Percentiles rank a stretch among this genome's conserved stretches.
These are phyloP conservation scores for Agrotis exclamationis DNA, from an alignment of 2,888 invertebrate species.

Conservation along the genomic window DNA sequence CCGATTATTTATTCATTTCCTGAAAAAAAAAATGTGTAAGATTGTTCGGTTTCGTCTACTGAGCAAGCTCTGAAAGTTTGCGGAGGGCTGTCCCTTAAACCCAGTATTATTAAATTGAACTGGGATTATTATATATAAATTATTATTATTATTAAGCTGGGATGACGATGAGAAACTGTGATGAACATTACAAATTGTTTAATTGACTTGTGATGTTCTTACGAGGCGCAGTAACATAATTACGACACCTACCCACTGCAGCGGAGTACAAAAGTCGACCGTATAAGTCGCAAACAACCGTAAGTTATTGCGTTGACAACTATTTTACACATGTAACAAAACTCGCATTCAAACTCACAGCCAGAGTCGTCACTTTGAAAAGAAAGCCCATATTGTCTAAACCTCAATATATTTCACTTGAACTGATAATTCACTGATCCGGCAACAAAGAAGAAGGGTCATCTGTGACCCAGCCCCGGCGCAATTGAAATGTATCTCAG, in stretches of 20 bases:
- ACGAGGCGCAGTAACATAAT: constrained; percentile 15
- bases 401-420: constrained; percentile 19
- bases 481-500: no score
- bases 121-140: no score
- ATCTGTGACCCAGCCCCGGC: no score
- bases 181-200: constrained; percentile 33
- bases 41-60: no score
- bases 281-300: constrained; percentile 62
- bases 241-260: constrained; percentile 19
- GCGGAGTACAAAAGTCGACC: constrained; percentile 55
- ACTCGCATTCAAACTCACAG: constrained; percentile 56
- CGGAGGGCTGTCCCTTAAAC: no score
- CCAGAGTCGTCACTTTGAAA: constrained; percentile 52
- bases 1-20: background rate
- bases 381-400: constrained; percentile 24
- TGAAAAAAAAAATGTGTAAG: no score
- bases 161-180: constrained; percentile 16
- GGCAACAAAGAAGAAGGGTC: no score
- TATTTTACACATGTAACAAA: constrained; percentile 45
- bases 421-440: constrained; percentile 8
- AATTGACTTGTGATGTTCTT: constrained; percentile 52
- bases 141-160: no score
- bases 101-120: no score
- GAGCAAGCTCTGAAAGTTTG: no score
- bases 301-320: constrained; percentile 55